Base-by-base conservation (phyloP, 2,888 invertebrate species). In the Agapetus fuscipes region DNA sequence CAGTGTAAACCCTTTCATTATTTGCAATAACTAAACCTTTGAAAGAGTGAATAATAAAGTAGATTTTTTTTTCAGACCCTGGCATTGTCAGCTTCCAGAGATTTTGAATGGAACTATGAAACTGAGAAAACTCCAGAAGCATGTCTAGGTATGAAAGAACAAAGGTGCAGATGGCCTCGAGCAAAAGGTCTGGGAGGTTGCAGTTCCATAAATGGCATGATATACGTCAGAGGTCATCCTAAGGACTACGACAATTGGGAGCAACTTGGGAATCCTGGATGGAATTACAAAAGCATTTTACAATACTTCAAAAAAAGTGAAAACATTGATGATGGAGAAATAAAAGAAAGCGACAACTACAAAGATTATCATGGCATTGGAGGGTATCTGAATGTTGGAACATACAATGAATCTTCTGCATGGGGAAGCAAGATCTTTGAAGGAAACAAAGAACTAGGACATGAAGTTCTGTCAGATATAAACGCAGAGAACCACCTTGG, bases 101-200 rank as follows among this genome's bases (percentile, higher is more conserved):
- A 34, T 15, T 13, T 29, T 10, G 76, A 76, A 51, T 77, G 76
- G 76, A 59, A 61, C 34, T 76, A 74, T 53, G 60, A 63, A 49
- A 71, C 72, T 1, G 61, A 70, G 48, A 58, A 62, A 3, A 54
- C 58, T 44, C 56, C 64, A 15, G 57, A 60, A 11, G 57, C 58
- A 29, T 67, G 69, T 28, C 62, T 61, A 46, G 56, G 62, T 29
- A 68, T 67, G 34, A 59, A 51, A 49, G 48, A 58, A 37, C 53
- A 60, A 30, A 51, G 56, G 33, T 65, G 64, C 37, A 58, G 56
- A 9, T 77, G 78, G 78, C 71, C 75, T 17, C 69, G 78, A 40
- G 83, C 83, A 1, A 80, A 76, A 52, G 67, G 71, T 41, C 59
- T 79, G 51, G 78, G 78, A 17, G 79, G 79, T 5, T 71, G 71